Conservation (phyloP, 2,888 invertebrate species). For the Pimpla rufipes region DNA sequence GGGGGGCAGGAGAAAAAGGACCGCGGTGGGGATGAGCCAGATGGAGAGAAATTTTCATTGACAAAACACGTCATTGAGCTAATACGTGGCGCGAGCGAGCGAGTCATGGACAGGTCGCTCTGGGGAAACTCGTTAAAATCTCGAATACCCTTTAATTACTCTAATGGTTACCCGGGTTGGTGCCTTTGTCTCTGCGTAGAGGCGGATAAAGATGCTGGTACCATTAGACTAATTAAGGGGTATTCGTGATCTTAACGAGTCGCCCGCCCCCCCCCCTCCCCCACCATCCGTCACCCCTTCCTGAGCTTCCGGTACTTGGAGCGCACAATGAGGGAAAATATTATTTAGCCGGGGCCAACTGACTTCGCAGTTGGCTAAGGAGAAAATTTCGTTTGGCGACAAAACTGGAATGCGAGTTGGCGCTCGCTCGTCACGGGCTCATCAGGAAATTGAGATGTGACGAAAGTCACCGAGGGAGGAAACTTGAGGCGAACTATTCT, state of each 20-base stretch:
- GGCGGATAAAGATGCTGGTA: conserved; percentile 75
- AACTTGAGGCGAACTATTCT: too few relatives aligned
- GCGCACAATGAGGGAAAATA: too few relatives aligned
- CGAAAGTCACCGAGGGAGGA: too few relatives aligned
- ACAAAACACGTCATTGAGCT: conserved; percentile 12
- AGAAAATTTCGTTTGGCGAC: neutral
- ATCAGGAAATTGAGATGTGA: too few relatives aligned
- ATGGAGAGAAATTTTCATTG: neutral
- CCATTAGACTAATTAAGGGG: conserved; percentile 80
- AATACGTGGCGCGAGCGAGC: neutral
- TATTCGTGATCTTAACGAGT: conserved; percentile 69
- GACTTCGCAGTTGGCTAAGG: neutral
- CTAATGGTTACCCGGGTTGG: neutral
- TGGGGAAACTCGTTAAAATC: conserved; percentile 9
- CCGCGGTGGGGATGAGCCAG: neutral
- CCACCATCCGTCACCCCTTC: too few relatives aligned
- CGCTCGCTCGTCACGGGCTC: too few relatives aligned
- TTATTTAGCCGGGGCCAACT: too few relatives aligned
- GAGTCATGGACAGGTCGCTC: neutral
- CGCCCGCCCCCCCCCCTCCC: conserved; percentile 6
- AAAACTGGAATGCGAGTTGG: too few relatives aligned
- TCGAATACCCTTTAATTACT: conserved; percentile 6
- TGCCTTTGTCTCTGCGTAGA: conserved; percentile 32
- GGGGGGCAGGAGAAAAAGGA: neutral
- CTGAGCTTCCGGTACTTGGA: too few relatives aligned